phyloP scores from a whole-genome alignment of 2,888 invertebrate genomes.

The Endotricha flammealis region DNA sequence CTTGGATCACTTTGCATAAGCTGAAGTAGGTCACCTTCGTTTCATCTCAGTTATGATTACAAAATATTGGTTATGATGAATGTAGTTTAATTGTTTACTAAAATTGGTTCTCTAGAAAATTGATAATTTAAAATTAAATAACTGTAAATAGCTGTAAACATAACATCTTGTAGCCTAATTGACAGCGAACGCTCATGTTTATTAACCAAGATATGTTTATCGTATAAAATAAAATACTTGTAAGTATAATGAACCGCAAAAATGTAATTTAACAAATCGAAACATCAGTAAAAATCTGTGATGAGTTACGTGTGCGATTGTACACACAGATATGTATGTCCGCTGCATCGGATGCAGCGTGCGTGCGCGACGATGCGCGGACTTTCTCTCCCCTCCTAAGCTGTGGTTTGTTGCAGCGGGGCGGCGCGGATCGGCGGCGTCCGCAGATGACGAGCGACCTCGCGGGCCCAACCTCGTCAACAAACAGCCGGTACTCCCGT shows the following conservation, averaged over 20 bases:
- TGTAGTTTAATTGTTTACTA: too few relatives aligned
- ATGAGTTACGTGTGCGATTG: conserved; percentile 14
- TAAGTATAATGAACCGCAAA: conserved; percentile 3
- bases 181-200: background rate
- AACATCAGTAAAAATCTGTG: too few relatives aligned
- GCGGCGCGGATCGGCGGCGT: conserved; percentile 62
- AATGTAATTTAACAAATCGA: background rate
- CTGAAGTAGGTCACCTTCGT: too few relatives aligned
- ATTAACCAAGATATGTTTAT: background rate
- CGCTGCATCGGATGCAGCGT: conserved; percentile 31
- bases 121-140: too few relatives aligned
- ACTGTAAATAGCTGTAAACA: too few relatives aligned
- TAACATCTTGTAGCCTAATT: too few relatives aligned
- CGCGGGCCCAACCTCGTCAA: conserved; percentile 84
- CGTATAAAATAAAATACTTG: background rate
- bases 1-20: too few relatives aligned
- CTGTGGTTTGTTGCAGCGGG: conserved; percentile 56
- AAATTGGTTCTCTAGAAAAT: too few relatives aligned
- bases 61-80: too few relatives aligned
- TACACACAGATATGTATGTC: conserved; percentile 15
- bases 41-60: too few relatives aligned
- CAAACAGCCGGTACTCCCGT: conserved; percentile 91
- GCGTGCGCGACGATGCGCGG: conserved; percentile 55
- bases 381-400: conserved; percentile 66
- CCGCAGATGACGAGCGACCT: conserved; percentile 73